Evolutionary conservation across 2,797 vertebrate species (phyloP).

Genomic region (Somateria mollissima): DNA sequence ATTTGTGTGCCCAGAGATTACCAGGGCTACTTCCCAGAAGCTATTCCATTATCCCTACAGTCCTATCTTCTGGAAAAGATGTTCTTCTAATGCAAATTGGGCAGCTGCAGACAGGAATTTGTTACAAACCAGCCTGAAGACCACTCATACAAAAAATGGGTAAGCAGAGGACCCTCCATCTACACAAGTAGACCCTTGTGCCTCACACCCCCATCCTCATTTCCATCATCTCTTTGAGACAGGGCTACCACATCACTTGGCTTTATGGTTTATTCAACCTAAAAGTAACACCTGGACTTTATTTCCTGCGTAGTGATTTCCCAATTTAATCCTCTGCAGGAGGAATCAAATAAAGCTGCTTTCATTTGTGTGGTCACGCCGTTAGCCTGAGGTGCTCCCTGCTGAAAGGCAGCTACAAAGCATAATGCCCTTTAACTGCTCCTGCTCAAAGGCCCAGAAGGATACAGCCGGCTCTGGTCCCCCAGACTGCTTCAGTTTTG

Average conservation of each 20-base stretch:
- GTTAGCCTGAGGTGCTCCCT: not conserved
- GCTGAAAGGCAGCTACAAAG: not conserved
- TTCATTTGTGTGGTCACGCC: not conserved
- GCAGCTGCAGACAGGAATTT: not conserved
- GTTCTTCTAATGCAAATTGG: not conserved
- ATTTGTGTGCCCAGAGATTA: not conserved
- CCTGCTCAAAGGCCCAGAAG: not conserved
- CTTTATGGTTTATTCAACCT: constrained; percentile 2
- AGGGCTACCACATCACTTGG: not conserved
- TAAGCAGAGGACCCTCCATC: not conserved
- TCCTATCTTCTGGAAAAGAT: not conserved
- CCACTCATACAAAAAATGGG: fast-evolving
- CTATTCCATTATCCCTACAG: not conserved
- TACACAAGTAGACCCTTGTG: not conserved
- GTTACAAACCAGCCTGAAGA: not conserved
- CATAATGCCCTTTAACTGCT: not conserved
- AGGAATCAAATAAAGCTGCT: not conserved
- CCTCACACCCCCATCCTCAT: not conserved
- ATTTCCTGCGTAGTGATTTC: constrained; percentile 16
- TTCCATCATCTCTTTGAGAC: not conserved
- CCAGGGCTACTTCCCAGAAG: not conserved
- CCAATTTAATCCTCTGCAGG: constrained; percentile 2
- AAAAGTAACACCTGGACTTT: constrained; percentile 45
- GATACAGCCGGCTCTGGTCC: not conserved
- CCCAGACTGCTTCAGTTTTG: not conserved